Percentiles rank a stretch among this genome's conserved stretches.
These are phyloP conservation scores for Cheilosia soror DNA, from an alignment of 2,888 invertebrate genomes.

Conservation along the genomic window DNA sequence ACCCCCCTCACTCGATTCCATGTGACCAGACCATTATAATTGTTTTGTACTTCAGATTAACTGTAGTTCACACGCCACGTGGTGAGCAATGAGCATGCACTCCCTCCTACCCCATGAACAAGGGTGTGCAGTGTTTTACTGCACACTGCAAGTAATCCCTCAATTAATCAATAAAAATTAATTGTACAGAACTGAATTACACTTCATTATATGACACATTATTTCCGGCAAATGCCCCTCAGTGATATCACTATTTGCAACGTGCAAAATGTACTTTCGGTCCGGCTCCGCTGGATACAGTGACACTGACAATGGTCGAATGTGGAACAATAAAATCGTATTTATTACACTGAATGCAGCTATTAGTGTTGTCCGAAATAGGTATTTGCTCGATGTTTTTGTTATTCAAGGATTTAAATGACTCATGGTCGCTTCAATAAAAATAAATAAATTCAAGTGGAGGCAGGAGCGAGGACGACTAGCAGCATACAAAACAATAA, in stretches of 20 bases:
- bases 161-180: constrained; percentile 69
- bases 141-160: constrained; percentile 35
- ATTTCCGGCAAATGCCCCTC: constrained; percentile 31
- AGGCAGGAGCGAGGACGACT: constrained; percentile 14
- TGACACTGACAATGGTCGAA: neutral
- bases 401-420: constrained; percentile 38
- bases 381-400: constrained; percentile 31
- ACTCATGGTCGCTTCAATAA: constrained; percentile 34
- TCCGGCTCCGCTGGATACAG: neutral
- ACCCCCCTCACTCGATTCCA: constrained; percentile 1
- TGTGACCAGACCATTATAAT: constrained; percentile 23
- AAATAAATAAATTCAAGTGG: constrained; percentile 48
- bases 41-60: constrained; percentile 16
- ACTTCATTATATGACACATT: constrained; percentile 61
- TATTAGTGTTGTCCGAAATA: constrained; percentile 48
- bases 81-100: constrained; percentile 1
- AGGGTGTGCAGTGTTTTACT: neutral
- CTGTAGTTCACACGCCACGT: constrained; percentile 37
- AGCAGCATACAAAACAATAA: constrained; percentile 50
- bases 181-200: constrained; percentile 50
- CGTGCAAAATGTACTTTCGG: constrained; percentile 28
- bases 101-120: neutral
- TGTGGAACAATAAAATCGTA: constrained; percentile 48
- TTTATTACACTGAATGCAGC: constrained; percentile 65
- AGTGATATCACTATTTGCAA: constrained; percentile 31